Base-by-base conservation (phyloP, 2,888 invertebrate genomes). In the Altica lythri region DNA sequence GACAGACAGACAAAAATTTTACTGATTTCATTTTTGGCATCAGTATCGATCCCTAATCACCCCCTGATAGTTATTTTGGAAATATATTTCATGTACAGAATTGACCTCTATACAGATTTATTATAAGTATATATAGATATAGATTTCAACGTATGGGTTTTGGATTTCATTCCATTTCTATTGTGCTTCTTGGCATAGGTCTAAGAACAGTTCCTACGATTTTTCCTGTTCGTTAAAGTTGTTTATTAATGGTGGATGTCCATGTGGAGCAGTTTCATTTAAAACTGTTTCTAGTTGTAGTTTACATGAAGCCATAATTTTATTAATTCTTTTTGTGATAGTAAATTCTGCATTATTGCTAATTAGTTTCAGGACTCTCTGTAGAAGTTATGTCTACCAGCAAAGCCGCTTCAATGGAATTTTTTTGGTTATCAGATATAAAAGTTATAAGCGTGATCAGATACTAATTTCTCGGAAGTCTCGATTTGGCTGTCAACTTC, bases 391-490 rank as follows among this genome's bases (percentile, higher is more conserved):
- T 89, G 66, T 91, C 92, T 17, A 88, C 83, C 27, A 92, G 81
- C 72, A 89, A 80, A 27, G 86, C 84, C 14, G 90, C 87, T 77
- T 93, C 91, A 27, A 88, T 86, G 49, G 83, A 32, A 88, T 87
- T 66, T 89, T 89, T 74, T 94, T 93, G 63, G 91, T 82, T 44
- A 86, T 84, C 72, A 90, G 88, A 19, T 89, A 83, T 67, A 89
- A 93, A 40, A 85, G 84, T 73, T 94, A n/a, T n/a, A n/a, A n/a
- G n/a, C 93, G 71, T 94, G 93, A 69, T 91, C 89, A 0, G 80
- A 71, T 0, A 93, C 90, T 65, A 89, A 85, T 55, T 84, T 84
- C 68, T 90, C 89, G 18, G 85, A 83, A 2, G 81, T 77, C 10
- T 77, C 75, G 30, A 91, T 86, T 64, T 88, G 81, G 37, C 83